Conservation (phyloP, 35 echinoderm and acorn worm species). For the Amphiura filiformis region DNA sequence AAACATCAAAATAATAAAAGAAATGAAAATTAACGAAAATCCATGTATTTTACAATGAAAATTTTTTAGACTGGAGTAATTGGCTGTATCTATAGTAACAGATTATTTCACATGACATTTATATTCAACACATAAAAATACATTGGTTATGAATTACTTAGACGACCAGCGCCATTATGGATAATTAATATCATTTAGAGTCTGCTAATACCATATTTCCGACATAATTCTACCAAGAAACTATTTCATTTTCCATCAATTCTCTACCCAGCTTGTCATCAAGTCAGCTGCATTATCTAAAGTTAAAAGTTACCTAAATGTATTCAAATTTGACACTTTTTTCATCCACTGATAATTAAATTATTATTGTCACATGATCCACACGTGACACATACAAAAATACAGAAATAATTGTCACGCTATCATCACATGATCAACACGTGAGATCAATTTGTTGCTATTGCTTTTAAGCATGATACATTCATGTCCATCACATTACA, state of each 20-base stretch:
- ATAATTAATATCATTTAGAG: not conserved
- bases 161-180: no score
- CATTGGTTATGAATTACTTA: no score
- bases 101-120: not conserved
- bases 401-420: not conserved
- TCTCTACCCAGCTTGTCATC: no score
- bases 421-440: slow-evolving; percentile 36
- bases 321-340: not conserved
- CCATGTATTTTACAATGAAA: not conserved
- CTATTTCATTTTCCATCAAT: no score
- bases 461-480: not conserved
- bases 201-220: not conserved
- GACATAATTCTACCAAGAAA: no score
- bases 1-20: not conserved
- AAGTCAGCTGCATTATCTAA: no score
- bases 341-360: not conserved
- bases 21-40: not conserved
- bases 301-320: not conserved
- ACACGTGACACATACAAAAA: slow-evolving; percentile 17
- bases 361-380: not conserved
- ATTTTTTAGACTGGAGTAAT: not conserved
- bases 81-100: not conserved
- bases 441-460: not conserved
- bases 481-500: not conserved
- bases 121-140: no score